phyloP scores from a whole-genome alignment of 2,113 vertebrate species.

The Morone saxatilis region DNA sequence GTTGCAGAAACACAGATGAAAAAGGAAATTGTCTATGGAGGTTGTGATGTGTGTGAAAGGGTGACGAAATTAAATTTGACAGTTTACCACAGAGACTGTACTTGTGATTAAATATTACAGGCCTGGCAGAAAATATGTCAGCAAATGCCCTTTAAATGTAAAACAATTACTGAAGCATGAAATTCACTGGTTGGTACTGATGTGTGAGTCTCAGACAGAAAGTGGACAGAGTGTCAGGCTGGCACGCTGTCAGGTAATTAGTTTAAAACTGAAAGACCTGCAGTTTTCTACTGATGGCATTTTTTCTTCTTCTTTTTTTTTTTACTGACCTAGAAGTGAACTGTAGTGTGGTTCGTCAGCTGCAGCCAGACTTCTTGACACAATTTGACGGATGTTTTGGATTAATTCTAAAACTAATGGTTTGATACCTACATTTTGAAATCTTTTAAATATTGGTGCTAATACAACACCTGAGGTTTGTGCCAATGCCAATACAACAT shows the following conservation, averaged over 20 bases:
- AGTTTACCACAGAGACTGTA: constrained; percentile 11
- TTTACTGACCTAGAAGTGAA: not conserved
- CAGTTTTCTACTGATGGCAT: not conserved
- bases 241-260: constrained; percentile 7
- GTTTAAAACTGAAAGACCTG: constrained; percentile 19
- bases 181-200: constrained; percentile 20
- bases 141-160: constrained; percentile 40
- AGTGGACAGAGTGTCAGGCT: not conserved
- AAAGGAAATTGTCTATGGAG: not conserved
- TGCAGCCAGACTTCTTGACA: not conserved
- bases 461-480: not conserved
- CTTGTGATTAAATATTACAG: constrained; percentile 31
- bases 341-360: not conserved
- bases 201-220: not conserved
- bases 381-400: not conserved
- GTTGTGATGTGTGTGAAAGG: not conserved
- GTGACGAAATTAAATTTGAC: constrained; percentile 19
- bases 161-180: constrained; percentile 48
- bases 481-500: not conserved
- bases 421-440: not conserved
- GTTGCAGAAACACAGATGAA: not conserved
- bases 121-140: constrained; percentile 17
- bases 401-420: not conserved
- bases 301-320: not conserved
- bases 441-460: not conserved